Evolutionary conservation across 2,113 vertebrate species (phyloP).

Genomic region (Malaclemys terrapin): DNA sequence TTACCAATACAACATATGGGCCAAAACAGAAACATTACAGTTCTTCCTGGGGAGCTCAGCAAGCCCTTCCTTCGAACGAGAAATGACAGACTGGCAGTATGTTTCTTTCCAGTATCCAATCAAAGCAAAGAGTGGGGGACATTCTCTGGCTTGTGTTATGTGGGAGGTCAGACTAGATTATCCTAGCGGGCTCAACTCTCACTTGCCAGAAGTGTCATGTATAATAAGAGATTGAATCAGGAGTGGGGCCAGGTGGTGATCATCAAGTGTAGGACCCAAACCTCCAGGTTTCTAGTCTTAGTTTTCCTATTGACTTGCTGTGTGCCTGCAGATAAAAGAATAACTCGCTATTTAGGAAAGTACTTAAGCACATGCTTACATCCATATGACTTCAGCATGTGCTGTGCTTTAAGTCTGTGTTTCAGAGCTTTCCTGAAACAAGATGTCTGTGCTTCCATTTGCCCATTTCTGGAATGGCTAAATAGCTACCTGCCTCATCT

Average conservation of each 20-base stretch:
- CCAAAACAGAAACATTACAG: not conserved
- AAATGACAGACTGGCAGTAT: not conserved
- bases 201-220: not conserved
- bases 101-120: not conserved
- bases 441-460: not conserved
- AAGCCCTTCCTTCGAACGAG: not conserved
- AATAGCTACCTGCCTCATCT: not conserved
- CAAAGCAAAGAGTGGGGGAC: not conserved
- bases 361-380: not conserved
- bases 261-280: not conserved
- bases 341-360: not conserved
- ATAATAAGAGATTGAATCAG: not conserved
- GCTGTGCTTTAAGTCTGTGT: not conserved
- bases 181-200: not conserved
- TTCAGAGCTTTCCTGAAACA: not conserved
- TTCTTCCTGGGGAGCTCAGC: not conserved
- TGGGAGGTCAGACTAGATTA: not conserved
- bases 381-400: not conserved
- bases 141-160: not conserved
- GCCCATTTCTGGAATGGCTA: not conserved
- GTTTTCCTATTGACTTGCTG: not conserved
- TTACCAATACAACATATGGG: not conserved
- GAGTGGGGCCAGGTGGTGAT: not conserved
- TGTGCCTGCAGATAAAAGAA: not conserved
- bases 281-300: not conserved